Evolutionary conservation across 2,888 invertebrate genomes (phyloP).

Genomic region (Acronicta leporina): DNA sequence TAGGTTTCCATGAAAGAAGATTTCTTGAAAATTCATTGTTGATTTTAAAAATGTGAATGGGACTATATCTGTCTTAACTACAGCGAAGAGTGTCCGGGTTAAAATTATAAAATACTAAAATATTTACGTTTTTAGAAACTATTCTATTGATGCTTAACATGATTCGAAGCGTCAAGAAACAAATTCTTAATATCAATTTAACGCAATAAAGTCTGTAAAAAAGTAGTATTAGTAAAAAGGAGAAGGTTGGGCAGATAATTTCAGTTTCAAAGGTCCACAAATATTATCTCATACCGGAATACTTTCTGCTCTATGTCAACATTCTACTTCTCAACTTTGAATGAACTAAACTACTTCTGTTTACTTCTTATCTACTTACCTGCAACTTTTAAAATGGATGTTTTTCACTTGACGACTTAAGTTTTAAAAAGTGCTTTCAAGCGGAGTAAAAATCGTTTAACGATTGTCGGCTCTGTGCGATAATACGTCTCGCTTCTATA

Average conservation of each 20-base stretch:
- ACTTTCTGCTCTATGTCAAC: conserved; percentile 45
- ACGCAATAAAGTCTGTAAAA: too few relatives aligned
- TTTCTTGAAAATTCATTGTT: too few relatives aligned
- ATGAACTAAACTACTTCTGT: conserved; percentile 56
- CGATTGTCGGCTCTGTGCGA: conserved; percentile 52
- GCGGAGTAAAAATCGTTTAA: conserved; percentile 63
- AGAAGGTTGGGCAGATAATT: neutral
- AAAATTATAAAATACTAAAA: too few relatives aligned
- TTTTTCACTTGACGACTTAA: conserved; percentile 71
- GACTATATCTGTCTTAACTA: too few relatives aligned
- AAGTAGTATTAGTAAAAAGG: too few relatives aligned
- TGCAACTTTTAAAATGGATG: conserved; percentile 74
- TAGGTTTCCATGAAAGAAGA: too few relatives aligned
- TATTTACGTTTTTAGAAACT: too few relatives aligned
- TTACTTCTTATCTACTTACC: conserved; percentile 66
- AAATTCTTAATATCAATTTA: too few relatives aligned
- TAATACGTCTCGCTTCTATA: conserved; percentile 25
- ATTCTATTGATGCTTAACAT: too few relatives aligned
- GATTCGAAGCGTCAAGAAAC: too few relatives aligned
- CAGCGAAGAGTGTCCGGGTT: too few relatives aligned
- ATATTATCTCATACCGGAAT: neutral
- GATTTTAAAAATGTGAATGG: too few relatives aligned
- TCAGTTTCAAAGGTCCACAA: neutral
- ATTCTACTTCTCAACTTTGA: conserved; percentile 63
- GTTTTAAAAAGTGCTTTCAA: conserved; percentile 73